Percentiles rank a stretch among this genome's conserved stretches.
Conservation (phyloP, 2,113 vertebrate species). For the Misgurnus anguillicaudatus region DNA sequence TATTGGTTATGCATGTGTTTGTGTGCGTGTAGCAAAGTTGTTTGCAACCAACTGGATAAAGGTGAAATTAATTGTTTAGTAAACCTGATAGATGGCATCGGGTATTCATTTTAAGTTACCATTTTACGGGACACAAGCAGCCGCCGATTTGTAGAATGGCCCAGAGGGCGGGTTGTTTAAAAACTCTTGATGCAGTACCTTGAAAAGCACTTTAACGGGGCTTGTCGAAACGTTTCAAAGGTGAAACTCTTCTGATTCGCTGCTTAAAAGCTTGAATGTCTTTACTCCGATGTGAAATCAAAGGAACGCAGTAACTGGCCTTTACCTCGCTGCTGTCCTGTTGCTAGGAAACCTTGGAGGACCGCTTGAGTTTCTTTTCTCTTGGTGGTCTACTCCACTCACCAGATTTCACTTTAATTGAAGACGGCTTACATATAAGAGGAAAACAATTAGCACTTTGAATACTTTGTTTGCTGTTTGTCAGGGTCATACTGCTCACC, state of each 20-base stretch:
- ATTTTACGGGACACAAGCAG: too few relatives aligned
- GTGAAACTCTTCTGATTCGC: constrained; percentile 32
- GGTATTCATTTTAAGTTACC: background rate
- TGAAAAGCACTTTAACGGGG: constrained; percentile 26
- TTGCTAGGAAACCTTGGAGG: constrained; percentile 70
- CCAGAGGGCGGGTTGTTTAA: background rate
- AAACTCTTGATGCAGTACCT: background rate
- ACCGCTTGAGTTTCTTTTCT: constrained; percentile 60
- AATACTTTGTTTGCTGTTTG: constrained; percentile 56
- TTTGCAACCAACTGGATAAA: constrained; percentile 42
- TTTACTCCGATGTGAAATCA: constrained; percentile 25
- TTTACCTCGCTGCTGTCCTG: constrained; percentile 56
- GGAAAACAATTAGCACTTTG: constrained; percentile 53
- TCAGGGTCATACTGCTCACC: constrained; percentile 57
- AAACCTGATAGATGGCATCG: too few relatives aligned
- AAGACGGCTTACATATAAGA: constrained; percentile 55
- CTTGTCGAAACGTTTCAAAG: constrained; percentile 18
- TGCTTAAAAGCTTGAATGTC: constrained; percentile 18
- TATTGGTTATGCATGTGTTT: constrained; percentile 72
- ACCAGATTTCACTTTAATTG: constrained; percentile 58
- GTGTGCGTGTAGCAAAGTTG: constrained; percentile 59
- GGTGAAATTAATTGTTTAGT: constrained; percentile 49
- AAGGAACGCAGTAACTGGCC: constrained; percentile 42
- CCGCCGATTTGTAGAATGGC: background rate
- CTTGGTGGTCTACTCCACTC: constrained; percentile 49